Evolutionary conservation across 1,140 invertebrate species (phyloP).

Genomic region (Lordiphosa mommai): DNA sequence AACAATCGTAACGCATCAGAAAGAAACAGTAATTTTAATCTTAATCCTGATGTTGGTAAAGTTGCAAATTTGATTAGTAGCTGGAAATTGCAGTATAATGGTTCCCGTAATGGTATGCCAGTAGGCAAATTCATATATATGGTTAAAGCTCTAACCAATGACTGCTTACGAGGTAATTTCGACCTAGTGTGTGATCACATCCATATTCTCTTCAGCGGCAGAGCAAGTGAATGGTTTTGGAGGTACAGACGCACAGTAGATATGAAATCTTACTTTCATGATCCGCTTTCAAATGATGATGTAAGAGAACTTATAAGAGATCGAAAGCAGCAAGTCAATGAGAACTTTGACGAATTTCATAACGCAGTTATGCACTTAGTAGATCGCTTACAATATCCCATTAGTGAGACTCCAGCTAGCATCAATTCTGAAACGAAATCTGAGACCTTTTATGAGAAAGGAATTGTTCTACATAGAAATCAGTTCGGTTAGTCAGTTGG

Average conservation of each 20-base stretch:
- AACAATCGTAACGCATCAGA: not conserved
- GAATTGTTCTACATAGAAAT: not conserved
- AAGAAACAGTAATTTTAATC: too few species aligned
- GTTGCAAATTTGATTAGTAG: too few species aligned
- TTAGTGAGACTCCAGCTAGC: not conserved
- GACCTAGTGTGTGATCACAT: not conserved
- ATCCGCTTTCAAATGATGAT: not conserved
- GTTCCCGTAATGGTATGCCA: too few species aligned
- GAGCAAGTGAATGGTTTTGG: not conserved
- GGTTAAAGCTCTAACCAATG: not conserved
- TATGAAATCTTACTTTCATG: not conserved
- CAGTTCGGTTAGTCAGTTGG: not conserved
- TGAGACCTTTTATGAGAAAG: not conserved
- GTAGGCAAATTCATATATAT: too few species aligned
- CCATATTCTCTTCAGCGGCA: not conserved
- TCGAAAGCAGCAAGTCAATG: not conserved
- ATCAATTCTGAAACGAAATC: not conserved
- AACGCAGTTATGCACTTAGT: not conserved
- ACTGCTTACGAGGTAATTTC: slow-evolving; percentile 1
- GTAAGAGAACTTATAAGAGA: not conserved
- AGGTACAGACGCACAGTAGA: not conserved
- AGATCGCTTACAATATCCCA: not conserved
- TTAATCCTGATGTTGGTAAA: too few species aligned
- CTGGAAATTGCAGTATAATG: too few species aligned
- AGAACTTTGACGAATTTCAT: not conserved